Base-by-base conservation (phyloP, 2,113 vertebrate species). In the Canis aureus region DNA sequence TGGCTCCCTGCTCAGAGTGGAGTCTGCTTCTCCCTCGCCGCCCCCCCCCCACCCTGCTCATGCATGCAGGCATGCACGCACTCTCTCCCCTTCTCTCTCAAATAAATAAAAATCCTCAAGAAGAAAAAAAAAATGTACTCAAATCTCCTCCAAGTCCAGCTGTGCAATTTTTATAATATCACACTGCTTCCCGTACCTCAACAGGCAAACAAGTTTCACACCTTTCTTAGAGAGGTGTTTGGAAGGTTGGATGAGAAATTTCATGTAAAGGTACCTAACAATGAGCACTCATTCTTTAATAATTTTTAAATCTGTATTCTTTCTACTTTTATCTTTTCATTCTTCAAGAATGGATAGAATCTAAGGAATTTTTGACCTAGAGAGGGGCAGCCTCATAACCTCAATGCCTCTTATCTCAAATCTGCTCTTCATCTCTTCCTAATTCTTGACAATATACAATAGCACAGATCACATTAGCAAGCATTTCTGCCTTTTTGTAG, bases 261-360 rank as follows among this genome's bases (percentile, higher is more conserved):
- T 2, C 35, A 85, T 27, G 5, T 49, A 23, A 96, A 93, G 69
- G 29, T 92, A 81, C 9, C 71, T 38, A 84, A n/a, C 10, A 27
- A 86, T 87, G 11, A 76, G n/a, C 4, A 82, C 4, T 69, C 22
- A 62, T 59, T 95, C n/a, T 17, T 71, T 94, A 74, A 90, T 73
- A 32, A 71, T 49, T 64, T 76, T 89, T 22, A 60, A 51, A 59
- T 78, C 51, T 86, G 15, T 51, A 59, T 85, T 85, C 19, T 59
- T 43, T 69, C 67, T 87, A 1, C 67, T 95, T 29, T 73, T 89
- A 87, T 79, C 19, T 95, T 92, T 97, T 73, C 32, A 85, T 88
- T 32, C 35, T 66, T 3, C 2, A 94, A 95, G 27, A 89, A 92
- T 55, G 67, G 53, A 25, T 2, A 83, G 67, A 83, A 84, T 9